Base-by-base conservation (phyloP, 2,888 invertebrate species). In the Troides aeacus region DNA sequence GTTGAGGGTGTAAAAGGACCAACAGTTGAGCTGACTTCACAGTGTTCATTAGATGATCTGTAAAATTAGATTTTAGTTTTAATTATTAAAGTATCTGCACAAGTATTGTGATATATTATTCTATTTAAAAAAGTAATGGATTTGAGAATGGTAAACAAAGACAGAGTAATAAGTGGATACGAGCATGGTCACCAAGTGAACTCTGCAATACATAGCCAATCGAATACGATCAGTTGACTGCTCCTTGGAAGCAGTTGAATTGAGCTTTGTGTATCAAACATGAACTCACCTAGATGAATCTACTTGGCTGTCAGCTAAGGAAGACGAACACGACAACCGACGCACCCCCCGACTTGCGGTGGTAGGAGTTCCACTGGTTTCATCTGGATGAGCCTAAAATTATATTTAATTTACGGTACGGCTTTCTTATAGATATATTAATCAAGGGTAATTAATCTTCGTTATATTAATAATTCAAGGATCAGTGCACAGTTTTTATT, bases 11-110 rank as follows among this genome's bases (percentile, higher is more conserved):
- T 66, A 72, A 84, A 85, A 3, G 90, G 87, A 0, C 87, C 89
- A 0, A 89, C 84, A 18, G 91, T 87, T 1, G 91, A 91, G 0
- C 85, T 81, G 0, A 91, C 91, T 81, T 91, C 90, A 66, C 90
- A 90, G 1, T 88, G 82, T 5, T 89, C 88, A 0, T 71, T 63
- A 70, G 79, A 66, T 53, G 81, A 77, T 72, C 88, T 89, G 76
- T 21, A 57, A 21, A 17, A 1, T 50, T 50, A 12, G 17, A 17
- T 5, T 15, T 50, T 50, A 15, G 15, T 50, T 4, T 15, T 30
- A 74, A 77, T 24, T 2, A 56, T 10, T 15, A 8, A 57, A 12
- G 21, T 21, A 57, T 30, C 5, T 2, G 5, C 4, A 30, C 5
- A 30, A 30, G 30, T 4, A 30, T 5, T 30, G 24, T 1, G 24